Conservation (phyloP, 2,113 vertebrate species). For the Nothocercus nigrocapillus region DNA sequence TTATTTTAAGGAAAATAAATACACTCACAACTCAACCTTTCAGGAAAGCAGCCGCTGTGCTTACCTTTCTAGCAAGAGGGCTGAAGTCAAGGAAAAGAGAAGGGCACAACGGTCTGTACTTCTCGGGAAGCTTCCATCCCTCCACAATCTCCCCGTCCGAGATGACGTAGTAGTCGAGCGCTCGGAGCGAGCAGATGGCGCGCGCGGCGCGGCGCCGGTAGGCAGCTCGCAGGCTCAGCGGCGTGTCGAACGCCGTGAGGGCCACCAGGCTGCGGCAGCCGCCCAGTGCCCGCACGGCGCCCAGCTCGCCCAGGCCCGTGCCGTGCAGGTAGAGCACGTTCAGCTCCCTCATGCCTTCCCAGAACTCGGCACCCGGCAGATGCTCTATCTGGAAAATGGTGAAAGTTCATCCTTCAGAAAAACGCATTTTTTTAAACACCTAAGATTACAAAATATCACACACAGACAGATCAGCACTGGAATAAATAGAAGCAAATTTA, state of each 20-base stretch:
- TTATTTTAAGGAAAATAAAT: background rate
- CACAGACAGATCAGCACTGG: background rate
- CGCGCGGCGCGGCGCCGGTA: background rate
- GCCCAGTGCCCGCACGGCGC: too few species aligned
- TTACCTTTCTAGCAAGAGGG: conserved; percentile 52
- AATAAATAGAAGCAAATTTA: background rate
- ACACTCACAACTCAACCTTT: background rate
- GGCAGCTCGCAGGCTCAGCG: conserved; percentile 74
- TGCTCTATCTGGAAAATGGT: conserved; percentile 66
- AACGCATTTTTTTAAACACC: background rate
- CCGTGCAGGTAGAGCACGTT: conserved; percentile 59
- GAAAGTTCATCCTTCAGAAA: background rate
- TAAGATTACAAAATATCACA: background rate
- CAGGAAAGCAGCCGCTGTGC: background rate
- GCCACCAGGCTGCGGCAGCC: too few species aligned
- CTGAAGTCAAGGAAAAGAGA: conserved; percentile 59
- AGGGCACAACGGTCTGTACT: conserved; percentile 52
- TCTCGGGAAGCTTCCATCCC: conserved; percentile 65
- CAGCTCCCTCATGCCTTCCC: conserved; percentile 68
- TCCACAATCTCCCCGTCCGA: conserved; percentile 80
- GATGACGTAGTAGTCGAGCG: conserved; percentile 71
- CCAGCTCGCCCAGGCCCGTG: too few species aligned
- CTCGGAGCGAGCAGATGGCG: conserved; percentile 48
- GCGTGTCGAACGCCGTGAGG: conserved; percentile 75
- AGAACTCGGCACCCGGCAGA: conserved; percentile 72